A percentile compares a stretch with the other conserved stretches of the same genome.
phyloP scores from a whole-genome alignment of 2,888 invertebrate species.

The Drosophila anomelani region DNA sequence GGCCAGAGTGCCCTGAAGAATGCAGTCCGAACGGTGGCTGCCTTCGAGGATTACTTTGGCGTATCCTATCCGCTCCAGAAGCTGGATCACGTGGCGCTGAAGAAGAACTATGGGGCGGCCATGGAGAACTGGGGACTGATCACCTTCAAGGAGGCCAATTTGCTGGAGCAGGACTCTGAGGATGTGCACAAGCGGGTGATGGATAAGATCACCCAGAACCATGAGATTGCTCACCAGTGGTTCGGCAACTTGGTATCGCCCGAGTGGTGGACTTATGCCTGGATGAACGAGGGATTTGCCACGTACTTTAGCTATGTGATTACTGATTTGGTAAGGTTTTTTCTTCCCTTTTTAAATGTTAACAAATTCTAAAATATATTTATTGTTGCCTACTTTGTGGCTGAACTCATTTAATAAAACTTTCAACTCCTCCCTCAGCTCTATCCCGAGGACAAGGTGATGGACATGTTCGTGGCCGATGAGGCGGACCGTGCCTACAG shows the following conservation, averaged over 20 bases:
- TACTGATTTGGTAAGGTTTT: conserved; percentile 74
- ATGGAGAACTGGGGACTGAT: conserved; percentile 99
- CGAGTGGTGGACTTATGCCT: conserved; percentile 89
- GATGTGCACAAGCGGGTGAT: conserved; percentile 81
- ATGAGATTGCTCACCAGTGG: conserved; percentile 91
- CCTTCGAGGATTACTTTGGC: conserved; percentile 88
- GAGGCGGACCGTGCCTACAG: conserved; percentile 80
- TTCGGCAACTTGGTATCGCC: conserved; percentile 91
- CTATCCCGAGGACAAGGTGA: conserved; percentile 88
- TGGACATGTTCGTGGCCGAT: conserved; percentile 86
- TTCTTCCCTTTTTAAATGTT: background rate
- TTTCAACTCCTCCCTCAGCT: conserved; percentile 85
- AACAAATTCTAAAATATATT: background rate
- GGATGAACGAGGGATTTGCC: conserved; percentile 91
- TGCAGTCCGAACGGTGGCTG: conserved; percentile 71
- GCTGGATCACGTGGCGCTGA: conserved; percentile 94
- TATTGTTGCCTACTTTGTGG: conserved; percentile 1
- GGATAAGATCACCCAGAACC: conserved; percentile 86
- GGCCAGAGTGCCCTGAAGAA: conserved; percentile 76
- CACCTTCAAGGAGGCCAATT: conserved; percentile 86
- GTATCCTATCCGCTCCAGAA: conserved; percentile 91
- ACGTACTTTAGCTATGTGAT: conserved; percentile 82
- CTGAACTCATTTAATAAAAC: background rate
- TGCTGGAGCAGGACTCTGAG: conserved; percentile 83
- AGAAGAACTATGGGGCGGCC: conserved; percentile 92